Percentiles rank a stretch among this genome's conserved stretches.
These are phyloP conservation scores for Ornithorhynchus anatinus DNA, from an alignment of 2,113 vertebrate genomes.

Conservation along the genomic window DNA sequence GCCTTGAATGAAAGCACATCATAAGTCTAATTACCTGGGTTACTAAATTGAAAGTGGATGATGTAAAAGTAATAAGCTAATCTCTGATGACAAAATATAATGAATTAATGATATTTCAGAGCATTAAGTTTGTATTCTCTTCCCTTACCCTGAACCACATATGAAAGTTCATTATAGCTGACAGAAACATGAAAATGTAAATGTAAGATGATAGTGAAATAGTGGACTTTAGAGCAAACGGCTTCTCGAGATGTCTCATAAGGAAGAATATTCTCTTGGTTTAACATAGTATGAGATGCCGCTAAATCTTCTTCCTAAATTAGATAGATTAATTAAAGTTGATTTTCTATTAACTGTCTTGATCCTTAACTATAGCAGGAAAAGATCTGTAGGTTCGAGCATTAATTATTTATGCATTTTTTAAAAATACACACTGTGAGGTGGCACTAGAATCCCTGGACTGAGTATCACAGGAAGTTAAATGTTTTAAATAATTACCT, in stretches of 20 bases:
- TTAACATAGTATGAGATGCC: neutral
- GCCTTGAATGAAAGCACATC: neutral
- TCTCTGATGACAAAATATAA: neutral
- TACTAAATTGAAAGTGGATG: neutral
- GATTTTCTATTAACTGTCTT: neutral
- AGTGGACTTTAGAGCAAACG: neutral
- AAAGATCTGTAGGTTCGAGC: neutral
- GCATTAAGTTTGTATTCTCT: too few species aligned
- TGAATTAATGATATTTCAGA: neutral
- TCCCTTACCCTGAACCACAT: neutral
- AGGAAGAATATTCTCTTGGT: neutral
- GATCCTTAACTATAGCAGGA: neutral
- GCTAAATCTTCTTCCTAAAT: slow-evolving; percentile 1
- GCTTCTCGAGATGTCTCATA: neutral
- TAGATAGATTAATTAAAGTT: slow-evolving; percentile 7
- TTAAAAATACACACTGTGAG: neutral
- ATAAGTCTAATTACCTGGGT: neutral
- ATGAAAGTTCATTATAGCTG: neutral
- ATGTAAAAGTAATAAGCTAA: neutral
- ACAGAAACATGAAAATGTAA: neutral
- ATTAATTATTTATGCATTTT: neutral
- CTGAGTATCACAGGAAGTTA: neutral
- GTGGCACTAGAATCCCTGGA: neutral
- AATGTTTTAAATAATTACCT: neutral
- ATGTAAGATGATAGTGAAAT: neutral